A percentile compares a stretch with the other conserved stretches of the same genome.
phyloP scores from a whole-genome alignment of 2,797 vertebrate genomes.

The Argya squamiceps region DNA sequence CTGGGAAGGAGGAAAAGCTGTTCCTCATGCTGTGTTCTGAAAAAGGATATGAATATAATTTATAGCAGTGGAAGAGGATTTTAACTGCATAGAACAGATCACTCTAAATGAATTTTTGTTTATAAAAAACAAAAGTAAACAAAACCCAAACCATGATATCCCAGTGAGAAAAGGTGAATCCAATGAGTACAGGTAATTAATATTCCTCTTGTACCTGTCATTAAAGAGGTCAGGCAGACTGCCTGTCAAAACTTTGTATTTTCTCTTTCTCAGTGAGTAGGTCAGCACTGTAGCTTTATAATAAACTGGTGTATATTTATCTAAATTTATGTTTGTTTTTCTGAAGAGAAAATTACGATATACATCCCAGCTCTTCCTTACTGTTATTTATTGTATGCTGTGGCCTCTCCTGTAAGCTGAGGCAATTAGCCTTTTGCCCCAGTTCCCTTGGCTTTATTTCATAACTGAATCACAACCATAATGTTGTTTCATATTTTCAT shows the following conservation, averaged over 20 bases:
- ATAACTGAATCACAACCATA: not conserved
- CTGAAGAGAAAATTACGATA: constrained; percentile 34
- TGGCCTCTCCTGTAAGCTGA: constrained; percentile 51
- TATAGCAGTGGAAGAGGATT: not conserved
- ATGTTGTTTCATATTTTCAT: constrained; percentile 31
- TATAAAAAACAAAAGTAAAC: not conserved
- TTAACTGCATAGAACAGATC: not conserved
- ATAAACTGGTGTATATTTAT: constrained; percentile 13
- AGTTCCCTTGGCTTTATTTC: constrained; percentile 50
- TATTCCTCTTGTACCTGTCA: not conserved
- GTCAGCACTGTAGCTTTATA: not conserved
- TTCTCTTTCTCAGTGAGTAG: not conserved
- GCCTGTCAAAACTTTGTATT: not conserved
- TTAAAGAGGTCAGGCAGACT: not conserved
- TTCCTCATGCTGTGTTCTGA: not conserved
- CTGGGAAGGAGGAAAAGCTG: not conserved
- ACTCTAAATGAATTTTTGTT: not conserved
- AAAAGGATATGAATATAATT: not conserved
- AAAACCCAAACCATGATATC: not conserved
- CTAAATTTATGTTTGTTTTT: constrained; percentile 43
- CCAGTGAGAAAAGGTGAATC: not conserved
- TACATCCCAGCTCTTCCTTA: constrained; percentile 23
- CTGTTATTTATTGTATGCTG: constrained; percentile 34
- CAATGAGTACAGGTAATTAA: not conserved
- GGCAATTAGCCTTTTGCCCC: constrained; percentile 61